A percentile compares a stretch with the other conserved stretches of the same genome.
Evolutionary conservation across 1,140 invertebrate species (phyloP).

Genomic region (Magallana gigas): DNA sequence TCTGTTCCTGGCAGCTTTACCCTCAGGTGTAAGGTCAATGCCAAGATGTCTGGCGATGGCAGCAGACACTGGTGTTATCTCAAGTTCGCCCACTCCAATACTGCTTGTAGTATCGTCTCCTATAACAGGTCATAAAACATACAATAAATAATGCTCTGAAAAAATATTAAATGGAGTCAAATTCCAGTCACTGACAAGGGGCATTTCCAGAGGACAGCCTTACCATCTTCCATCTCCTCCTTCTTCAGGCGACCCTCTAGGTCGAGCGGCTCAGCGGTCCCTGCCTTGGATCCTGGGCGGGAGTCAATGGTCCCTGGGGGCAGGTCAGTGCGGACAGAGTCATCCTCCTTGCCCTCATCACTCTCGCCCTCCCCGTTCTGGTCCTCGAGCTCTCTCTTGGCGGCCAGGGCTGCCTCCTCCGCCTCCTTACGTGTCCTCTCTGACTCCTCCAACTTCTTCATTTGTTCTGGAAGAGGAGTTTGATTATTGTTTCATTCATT

Average conservation of each 20-base stretch:
- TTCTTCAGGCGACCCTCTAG: constrained; percentile 53
- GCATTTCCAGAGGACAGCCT: not conserved
- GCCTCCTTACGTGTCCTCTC: constrained; percentile 71
- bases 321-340: constrained; percentile 57
- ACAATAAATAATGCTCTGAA: not conserved
- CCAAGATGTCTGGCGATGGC: constrained; percentile 79
- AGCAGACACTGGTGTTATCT: constrained; percentile 78
- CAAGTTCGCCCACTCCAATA: constrained; percentile 77
- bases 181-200: too few species aligned
- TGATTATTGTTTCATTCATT: not conserved
- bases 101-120: constrained; percentile 61
- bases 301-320: constrained; percentile 53
- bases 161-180: too few species aligned
- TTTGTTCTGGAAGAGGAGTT: constrained; percentile 72
- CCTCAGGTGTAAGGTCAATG: constrained; percentile 78
- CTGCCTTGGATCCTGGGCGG: constrained; percentile 52
- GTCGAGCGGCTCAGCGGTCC: constrained; percentile 46
- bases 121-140: constrained; percentile 13
- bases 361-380: constrained; percentile 57
- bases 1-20: constrained; percentile 78
- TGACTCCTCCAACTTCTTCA: constrained; percentile 77
- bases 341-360: constrained; percentile 58
- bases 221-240: constrained; percentile 64
- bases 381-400: constrained; percentile 64
- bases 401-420: constrained; percentile 66